These are phyloP conservation scores for Coccyzus lansbergi DNA, from an alignment of 2,797 vertebrate species.

Conservation along the genomic window DNA sequence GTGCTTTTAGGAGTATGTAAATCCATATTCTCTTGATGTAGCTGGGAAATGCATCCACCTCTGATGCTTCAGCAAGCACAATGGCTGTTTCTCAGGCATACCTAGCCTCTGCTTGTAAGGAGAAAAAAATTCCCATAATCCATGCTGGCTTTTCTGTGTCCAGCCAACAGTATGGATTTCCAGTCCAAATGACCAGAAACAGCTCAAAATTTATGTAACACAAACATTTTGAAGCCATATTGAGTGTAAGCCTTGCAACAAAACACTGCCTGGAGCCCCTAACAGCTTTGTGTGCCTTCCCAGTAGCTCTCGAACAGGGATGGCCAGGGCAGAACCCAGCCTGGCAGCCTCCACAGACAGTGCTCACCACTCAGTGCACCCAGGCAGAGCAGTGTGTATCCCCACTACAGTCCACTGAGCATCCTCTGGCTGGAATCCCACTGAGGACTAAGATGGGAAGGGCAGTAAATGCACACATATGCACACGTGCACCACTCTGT, in stretches of 20 bases:
- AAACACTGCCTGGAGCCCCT: not conserved
- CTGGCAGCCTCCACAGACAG: not conserved
- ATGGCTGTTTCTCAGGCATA: not conserved
- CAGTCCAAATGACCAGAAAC: not conserved
- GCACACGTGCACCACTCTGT: accelerated
- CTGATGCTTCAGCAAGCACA: not conserved
- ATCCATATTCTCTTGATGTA: not conserved
- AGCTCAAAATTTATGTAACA: not conserved
- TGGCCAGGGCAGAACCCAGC: not conserved
- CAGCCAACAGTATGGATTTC: not conserved
- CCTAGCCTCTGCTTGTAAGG: not conserved
- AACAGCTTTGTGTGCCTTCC: not conserved
- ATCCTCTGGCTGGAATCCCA: not conserved
- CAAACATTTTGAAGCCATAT: not conserved
- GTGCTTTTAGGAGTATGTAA: not conserved
- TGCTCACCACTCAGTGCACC: not conserved
- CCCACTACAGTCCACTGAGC: not conserved
- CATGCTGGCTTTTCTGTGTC: not conserved
- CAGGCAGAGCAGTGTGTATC: accelerated
- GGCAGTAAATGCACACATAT: accelerated
- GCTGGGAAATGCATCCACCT: not conserved
- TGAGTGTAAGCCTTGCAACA: not conserved
- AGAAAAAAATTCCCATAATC: not conserved
- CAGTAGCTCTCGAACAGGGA: not conserved
- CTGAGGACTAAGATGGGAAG: not conserved